Conservation (phyloP, 2,113 vertebrate genomes). For the Antidorcas marsupialis region DNA sequence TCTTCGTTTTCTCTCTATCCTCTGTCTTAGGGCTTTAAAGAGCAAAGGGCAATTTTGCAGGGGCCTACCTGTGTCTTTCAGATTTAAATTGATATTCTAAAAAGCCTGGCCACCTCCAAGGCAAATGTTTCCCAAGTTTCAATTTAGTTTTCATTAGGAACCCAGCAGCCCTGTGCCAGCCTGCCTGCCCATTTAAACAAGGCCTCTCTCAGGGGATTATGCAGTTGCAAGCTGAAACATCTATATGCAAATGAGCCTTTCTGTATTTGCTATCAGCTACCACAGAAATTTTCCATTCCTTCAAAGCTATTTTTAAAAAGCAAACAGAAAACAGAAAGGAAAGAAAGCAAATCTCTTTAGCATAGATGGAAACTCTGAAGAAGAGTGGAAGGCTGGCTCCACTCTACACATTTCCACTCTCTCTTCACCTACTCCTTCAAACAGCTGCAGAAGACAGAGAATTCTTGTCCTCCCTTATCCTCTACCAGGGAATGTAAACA, state of each 20-base stretch:
- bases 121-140: constrained; percentile 78
- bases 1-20: background rate
- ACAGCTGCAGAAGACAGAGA: background rate
- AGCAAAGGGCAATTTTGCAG: constrained; percentile 37
- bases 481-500: background rate
- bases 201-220: constrained; percentile 78
- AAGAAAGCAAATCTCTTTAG: constrained; percentile 48
- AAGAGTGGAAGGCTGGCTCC: constrained; percentile 35
- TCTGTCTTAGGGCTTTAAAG: constrained; percentile 54
- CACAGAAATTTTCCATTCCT: constrained; percentile 79
- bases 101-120: constrained; percentile 60
- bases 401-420: background rate
- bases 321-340: background rate
- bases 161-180: constrained; percentile 72
- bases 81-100: constrained; percentile 76
- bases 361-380: constrained; percentile 57
- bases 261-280: constrained; percentile 78
- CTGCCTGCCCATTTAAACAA: constrained; percentile 80
- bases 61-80: constrained; percentile 53
- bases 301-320: constrained; percentile 50
- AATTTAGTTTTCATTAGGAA: constrained; percentile 83
- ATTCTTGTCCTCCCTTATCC: background rate
- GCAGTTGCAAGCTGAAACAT: constrained; percentile 78
- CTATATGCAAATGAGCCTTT: constrained; percentile 83
- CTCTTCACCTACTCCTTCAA: background rate